Evolutionary conservation across 2,888 invertebrate species (phyloP).

Genomic region (Luperina nickerlii): DNA sequence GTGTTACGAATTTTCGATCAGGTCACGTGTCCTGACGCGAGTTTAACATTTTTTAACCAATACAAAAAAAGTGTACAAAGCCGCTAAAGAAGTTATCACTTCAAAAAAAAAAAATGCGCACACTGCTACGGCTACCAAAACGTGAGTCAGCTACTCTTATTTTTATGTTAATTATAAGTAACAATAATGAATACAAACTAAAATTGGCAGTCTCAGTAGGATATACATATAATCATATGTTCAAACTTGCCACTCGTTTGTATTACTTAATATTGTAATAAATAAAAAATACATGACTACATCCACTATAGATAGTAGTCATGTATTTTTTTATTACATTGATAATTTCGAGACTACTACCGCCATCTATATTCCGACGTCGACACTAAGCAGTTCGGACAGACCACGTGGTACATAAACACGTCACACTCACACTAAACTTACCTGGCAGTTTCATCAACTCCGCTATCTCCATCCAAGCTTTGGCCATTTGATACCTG

Average conservation of each 20-base stretch:
- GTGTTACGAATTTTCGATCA: too few relatives aligned
- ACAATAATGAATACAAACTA: background rate
- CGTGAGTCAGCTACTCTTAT: background rate
- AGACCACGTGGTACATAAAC: slow-evolving; percentile 36
- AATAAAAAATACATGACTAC: background rate
- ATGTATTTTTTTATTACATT: background rate
- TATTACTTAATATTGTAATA: background rate
- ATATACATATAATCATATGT: background rate
- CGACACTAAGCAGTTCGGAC: slow-evolving; percentile 15
- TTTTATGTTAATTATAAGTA: background rate
- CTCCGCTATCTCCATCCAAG: slow-evolving; percentile 75
- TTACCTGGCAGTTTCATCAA: slow-evolving; percentile 67
- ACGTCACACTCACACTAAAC: slow-evolving; percentile 63
- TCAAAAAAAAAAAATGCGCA: too few relatives aligned
- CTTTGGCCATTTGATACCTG: slow-evolving; percentile 63
- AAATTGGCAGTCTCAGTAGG: background rate
- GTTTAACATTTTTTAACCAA: too few relatives aligned
- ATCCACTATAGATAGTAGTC: background rate
- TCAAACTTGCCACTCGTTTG: background rate
- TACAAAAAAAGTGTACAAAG: too few relatives aligned
- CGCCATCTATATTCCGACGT: slow-evolving; percentile 62
- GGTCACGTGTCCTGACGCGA: too few relatives aligned
- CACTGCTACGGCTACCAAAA: background rate
- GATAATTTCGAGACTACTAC: slow-evolving; percentile 33
- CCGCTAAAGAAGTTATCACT: too few relatives aligned